Base-by-base conservation (phyloP, 2,113 vertebrate species). In the Boleophthalmus pectinirostris region DNA sequence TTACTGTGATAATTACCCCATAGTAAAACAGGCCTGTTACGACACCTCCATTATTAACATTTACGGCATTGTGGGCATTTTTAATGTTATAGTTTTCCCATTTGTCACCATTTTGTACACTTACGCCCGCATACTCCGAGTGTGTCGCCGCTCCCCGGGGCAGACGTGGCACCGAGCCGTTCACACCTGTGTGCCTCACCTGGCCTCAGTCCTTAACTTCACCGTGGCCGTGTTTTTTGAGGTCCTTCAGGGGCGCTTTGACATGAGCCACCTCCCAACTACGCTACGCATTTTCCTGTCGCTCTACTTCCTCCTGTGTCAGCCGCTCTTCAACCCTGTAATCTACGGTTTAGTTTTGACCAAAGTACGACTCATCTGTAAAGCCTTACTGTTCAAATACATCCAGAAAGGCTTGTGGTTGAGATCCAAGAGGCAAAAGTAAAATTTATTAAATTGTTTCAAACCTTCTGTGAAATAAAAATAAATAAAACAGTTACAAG, bases 11-110 rank as follows among this genome's bases (percentile, higher is more conserved):
- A 90, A 88, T 65, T 86, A 83, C 33, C 57, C 84, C 38, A 66
- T 90, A 0, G 74, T 88, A 11, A 90, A 85, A 35, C 69, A 88
- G 25, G 69, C 85, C 24, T 92, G 90, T 60, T 80, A 73, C 5
- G 84, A 87, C 47, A 87, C 82, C 1, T 73, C 6, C 9, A 16
- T 78, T 3, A 78, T 81, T n/a, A 90, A 87, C 60, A 69, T 87
- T 9, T 77, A 76, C 51, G 86, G 89, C 1, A 45, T 72, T 3
- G 45, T 18, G 20, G 45, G 12, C 6, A 18, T 11, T 0, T 9
- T 63, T 3, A 47, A 25, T 2, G 1, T 8, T 0, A 4, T 63
- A 0, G 6, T 23, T 15, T 10, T 5, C 16, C 78, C 70, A 14
- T 3, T 68, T 0, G 0, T 57, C 14, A 13, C 57, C 4, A 75